Conservation (phyloP, 2,888 invertebrate genomes). For the Luperina nickerlii region DNA sequence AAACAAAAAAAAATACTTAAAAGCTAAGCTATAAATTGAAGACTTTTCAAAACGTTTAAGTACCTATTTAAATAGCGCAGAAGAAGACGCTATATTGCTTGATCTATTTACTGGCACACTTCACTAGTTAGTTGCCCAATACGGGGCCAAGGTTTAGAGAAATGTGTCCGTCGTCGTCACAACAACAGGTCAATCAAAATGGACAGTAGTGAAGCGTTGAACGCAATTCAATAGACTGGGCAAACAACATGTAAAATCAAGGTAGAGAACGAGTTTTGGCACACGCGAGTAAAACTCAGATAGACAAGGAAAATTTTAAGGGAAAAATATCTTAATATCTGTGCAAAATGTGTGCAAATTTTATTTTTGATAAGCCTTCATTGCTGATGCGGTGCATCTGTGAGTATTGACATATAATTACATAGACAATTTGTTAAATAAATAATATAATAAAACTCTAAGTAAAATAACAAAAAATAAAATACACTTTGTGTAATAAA, state of each 20-base stretch:
- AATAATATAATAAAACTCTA: conserved; percentile 52
- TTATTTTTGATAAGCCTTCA: conserved; percentile 60
- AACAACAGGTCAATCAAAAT: conserved; percentile 30
- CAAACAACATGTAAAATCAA: not conserved
- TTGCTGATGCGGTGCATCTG: conserved; percentile 47
- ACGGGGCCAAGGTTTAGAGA: conserved; percentile 7
- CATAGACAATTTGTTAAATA: conserved; percentile 39
- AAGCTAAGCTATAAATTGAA: conserved; percentile 57
- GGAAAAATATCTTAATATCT: not conserved
- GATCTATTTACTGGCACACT: conserved; percentile 1
- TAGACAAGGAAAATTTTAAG: not conserved
- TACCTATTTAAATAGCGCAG: conserved; percentile 1
- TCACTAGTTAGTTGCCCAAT: conserved; percentile 10
- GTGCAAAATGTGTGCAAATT: not conserved
- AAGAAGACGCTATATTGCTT: not conserved
- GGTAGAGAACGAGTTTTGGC: conserved; percentile 13
- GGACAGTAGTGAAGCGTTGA: conserved; percentile 4
- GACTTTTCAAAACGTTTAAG: conserved; percentile 63
- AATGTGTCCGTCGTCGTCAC: conserved; percentile 16
- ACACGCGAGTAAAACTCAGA: not conserved
- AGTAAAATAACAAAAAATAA: conserved; percentile 45
- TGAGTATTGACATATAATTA: conserved; percentile 50
- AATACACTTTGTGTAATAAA: conserved; percentile 47
- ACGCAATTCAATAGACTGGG: not conserved
- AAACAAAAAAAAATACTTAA: conserved; percentile 54